Percentiles rank a stretch among this genome's conserved stretches.
Conservation (phyloP, 2,113 vertebrate genomes). For the Mormyrus iriodes region DNA sequence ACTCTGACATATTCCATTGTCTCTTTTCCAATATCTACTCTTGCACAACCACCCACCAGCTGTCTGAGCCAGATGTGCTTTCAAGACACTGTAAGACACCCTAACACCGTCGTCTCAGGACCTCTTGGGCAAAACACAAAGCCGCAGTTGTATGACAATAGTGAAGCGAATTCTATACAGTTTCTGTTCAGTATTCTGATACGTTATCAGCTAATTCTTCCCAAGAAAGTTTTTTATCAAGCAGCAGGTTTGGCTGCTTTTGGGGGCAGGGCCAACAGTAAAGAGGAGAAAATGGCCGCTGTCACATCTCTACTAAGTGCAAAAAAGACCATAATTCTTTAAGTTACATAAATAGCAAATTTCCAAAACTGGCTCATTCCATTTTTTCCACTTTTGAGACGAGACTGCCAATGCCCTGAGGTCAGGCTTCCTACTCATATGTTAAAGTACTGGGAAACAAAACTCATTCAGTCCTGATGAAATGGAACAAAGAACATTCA, state of each 20-base stretch:
- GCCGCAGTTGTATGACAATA: background rate
- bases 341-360: background rate
- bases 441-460: background rate
- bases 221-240: background rate
- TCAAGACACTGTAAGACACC: background rate
- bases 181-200: background rate
- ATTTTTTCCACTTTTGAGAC: background rate
- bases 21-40: background rate
- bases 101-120: background rate
- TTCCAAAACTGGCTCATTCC: background rate
- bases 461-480: background rate
- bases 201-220: background rate
- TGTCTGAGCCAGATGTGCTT: background rate
- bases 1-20: background rate
- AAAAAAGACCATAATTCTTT: background rate
- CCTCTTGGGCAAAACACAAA: background rate
- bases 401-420: background rate
- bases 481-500: background rate
- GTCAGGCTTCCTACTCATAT: background rate
- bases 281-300: background rate
- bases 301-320: background rate
- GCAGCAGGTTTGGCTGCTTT: background rate
- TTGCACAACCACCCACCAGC: background rate
- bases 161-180: background rate
- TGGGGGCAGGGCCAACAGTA: background rate